A percentile compares a stretch with the other conserved stretches of the same genome.
Conservation (phyloP, 1,140 invertebrate species). For the Sitophilus oryzae region DNA sequence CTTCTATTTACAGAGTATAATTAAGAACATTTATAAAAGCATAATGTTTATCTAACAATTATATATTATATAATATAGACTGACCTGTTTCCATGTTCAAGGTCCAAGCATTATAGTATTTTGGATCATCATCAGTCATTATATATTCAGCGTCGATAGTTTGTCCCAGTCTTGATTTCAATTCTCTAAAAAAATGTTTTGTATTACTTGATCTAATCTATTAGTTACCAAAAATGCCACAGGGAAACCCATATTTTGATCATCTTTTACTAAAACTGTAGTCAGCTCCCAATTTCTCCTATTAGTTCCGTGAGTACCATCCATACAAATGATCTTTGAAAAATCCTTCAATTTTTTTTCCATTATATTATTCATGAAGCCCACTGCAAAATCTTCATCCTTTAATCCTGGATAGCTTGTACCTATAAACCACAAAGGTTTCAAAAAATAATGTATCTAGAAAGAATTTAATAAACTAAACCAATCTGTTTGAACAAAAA, state of each 20-base stretch:
- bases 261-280: slow-evolving; percentile 14
- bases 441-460: neutral
- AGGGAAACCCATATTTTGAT: too few species aligned
- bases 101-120: slow-evolving; percentile 16
- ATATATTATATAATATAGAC: too few species aligned
- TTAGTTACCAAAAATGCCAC: too few species aligned
- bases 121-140: neutral
- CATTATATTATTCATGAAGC: slow-evolving; percentile 12
- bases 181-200: slow-evolving; percentile 11
- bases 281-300: slow-evolving; percentile 14
- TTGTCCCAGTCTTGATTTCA: slow-evolving; percentile 6
- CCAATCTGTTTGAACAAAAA: slow-evolving; percentile 15
- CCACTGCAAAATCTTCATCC: slow-evolving; percentile 15
- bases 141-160: slow-evolving; percentile 12
- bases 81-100: slow-evolving; percentile 16
- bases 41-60: too few species aligned
- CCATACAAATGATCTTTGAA: slow-evolving; percentile 20
- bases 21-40: too few species aligned
- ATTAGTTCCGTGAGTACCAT: slow-evolving; percentile 18
- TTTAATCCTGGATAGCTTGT: neutral
- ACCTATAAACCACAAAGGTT: neutral
- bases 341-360: slow-evolving; percentile 13
- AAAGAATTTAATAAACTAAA: neutral
- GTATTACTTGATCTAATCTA: neutral
- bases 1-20: too few species aligned